Percentiles rank a stretch among this genome's conserved stretches.
phyloP scores from a whole-genome alignment of 1,140 invertebrate genomes.

The Sinella curviseta region DNA sequence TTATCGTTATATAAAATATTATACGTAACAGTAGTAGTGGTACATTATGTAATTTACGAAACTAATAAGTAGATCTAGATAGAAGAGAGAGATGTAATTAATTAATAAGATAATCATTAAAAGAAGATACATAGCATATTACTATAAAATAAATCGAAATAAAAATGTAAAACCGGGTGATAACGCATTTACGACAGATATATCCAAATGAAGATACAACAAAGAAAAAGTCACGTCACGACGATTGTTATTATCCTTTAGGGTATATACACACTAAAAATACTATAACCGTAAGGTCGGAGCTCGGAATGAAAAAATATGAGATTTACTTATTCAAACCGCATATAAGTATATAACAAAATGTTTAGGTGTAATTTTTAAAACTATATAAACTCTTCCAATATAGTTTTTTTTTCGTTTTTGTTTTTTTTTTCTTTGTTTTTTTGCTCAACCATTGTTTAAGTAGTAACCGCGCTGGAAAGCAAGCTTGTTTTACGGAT shows the following conservation, averaged over 20 bases:
- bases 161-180: slow-evolving; percentile 21
- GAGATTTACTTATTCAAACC: slow-evolving; percentile 4
- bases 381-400: not conserved
- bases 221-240: slow-evolving; percentile 21
- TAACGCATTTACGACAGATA: slow-evolving; percentile 23
- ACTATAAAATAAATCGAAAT: not conserved
- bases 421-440: slow-evolving; percentile 9
- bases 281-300: not conserved
- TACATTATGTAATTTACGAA: too few species aligned
- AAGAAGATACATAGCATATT: too few species aligned
- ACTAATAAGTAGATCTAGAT: too few species aligned
- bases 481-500: not conserved
- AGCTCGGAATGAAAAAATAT: slow-evolving; percentile 5
- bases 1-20: too few species aligned
- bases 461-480: too few species aligned
- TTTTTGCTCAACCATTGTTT: not conserved
- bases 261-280: not conserved
- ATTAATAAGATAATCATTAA: too few species aligned
- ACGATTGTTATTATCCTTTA: not conserved
- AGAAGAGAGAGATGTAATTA: too few species aligned
- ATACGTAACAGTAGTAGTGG: too few species aligned
- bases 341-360: too few species aligned
- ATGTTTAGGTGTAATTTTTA: not conserved
- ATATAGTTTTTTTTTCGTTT: not conserved
- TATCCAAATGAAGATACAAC: not conserved